Conservation (phyloP, 2,113 vertebrate species). For the Penelope pileata region DNA sequence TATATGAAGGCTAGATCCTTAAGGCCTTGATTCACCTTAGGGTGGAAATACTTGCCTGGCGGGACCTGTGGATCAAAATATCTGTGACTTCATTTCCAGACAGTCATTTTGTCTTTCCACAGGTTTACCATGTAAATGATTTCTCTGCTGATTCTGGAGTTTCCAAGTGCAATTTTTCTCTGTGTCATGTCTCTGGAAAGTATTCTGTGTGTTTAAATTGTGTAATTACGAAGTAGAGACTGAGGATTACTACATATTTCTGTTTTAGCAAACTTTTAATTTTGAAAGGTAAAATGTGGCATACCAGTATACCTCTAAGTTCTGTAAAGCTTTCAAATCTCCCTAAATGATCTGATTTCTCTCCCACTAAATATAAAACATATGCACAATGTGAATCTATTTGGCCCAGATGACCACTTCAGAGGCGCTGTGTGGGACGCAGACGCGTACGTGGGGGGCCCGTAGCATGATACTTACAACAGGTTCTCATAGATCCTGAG, state of each 20-base stretch:
- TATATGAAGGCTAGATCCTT: background rate
- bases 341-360: constrained; percentile 30
- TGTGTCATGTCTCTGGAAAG: constrained; percentile 29
- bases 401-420: constrained; percentile 50
- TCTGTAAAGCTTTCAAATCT: constrained; percentile 21
- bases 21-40: background rate
- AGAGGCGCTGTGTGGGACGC: constrained; percentile 27
- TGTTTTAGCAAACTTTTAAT: background rate
- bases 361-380: constrained; percentile 1
- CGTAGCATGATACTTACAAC: background rate
- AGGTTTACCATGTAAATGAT: constrained; percentile 40
- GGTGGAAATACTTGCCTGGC: constrained; percentile 18
- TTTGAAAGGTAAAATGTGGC: background rate
- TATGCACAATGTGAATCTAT: background rate
- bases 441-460: background rate
- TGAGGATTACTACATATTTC: background rate
- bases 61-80: constrained; percentile 40
- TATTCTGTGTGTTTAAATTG: background rate
- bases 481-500: constrained; percentile 4
- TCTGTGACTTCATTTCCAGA: constrained; percentile 51
- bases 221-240: constrained; percentile 43
- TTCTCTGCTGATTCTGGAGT: constrained; percentile 60
- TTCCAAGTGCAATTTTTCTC: constrained; percentile 19
- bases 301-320: background rate
- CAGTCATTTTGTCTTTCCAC: background rate